Base-by-base conservation (phyloP, 2,888 invertebrate species). In the Eupelmus urozonus region DNA sequence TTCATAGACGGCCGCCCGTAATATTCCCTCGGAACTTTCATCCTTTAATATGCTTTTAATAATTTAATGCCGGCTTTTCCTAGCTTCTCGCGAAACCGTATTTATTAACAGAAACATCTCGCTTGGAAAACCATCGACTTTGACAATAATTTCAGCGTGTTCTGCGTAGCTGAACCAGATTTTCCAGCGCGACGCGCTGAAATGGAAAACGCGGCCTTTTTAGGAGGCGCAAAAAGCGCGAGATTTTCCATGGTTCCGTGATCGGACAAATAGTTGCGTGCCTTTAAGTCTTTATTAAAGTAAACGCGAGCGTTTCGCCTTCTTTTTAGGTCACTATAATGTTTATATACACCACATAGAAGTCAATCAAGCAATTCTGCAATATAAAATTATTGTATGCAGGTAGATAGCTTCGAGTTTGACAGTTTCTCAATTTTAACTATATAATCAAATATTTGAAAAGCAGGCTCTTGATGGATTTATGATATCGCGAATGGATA, bases 181-280 rank as follows among this genome's bases (percentile, higher is more conserved):
- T 73, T 78, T 73, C 55, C 62, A 16, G 34, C 5, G 18, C 20
- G 16, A 18, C 40, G 40, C 34, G 40, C 25, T 34, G 73, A 63
- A 73, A 69, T 63, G 73, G 49, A 78, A 78, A 78, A 78, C 62
- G 40, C 42, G 42, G 34, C 42, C 55, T 66, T 13, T 66, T 20
- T 67, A 62, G 67, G 53, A 53, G 20, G 49, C 1, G 20, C 53
- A 53, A 60, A 53, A 16, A 13, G 34, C 20, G 4, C 25, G 9
- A 34, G 49, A 59, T 77, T 72, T 71, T 71, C 29, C 66, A n/a
- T 18, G 65, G 57, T 76, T 62, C 25, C 9, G 13, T n/a, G 45
- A 23, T 53, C 40, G 9, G 34, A 53, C 34, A 75, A 53, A 53
- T n/a, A n/a, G n/a, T 75, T 67, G 59, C 60, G 34, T 16, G 34